Percentiles rank a stretch among this genome's conserved stretches.
These are phyloP conservation scores for Macrostomum lignano DNA, from an alignment of 1,140 invertebrate species.

Conservation along the genomic window DNA sequence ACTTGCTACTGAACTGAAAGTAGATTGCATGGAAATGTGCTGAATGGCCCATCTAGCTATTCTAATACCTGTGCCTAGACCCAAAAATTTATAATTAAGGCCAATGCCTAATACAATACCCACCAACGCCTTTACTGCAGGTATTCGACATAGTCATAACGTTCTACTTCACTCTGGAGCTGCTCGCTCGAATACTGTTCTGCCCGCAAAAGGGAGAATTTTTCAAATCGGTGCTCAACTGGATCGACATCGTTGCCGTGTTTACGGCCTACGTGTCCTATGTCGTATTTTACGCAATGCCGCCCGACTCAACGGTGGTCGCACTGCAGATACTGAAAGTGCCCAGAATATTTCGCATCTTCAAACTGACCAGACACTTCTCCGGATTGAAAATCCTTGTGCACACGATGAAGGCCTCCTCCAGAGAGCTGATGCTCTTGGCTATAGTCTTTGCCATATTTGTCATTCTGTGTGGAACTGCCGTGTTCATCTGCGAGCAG, in stretches of 20 bases:
- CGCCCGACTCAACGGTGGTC: background rate
- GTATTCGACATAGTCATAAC: constrained; percentile 29
- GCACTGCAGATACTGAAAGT: constrained; percentile 7
- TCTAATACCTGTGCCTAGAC: too few relatives aligned
- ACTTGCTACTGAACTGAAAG: too few relatives aligned
- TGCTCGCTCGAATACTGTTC: constrained; percentile 13
- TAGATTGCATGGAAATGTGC: too few relatives aligned
- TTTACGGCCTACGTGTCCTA: constrained; percentile 97
- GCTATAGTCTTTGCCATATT: constrained; percentile 59
- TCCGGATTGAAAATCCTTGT: constrained; percentile 8
- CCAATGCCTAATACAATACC: too few relatives aligned
- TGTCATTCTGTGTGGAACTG: constrained; percentile 8
- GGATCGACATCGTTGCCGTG: constrained; percentile 88
- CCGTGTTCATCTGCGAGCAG: constrained; percentile 8
- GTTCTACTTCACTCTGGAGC: constrained; percentile 23
- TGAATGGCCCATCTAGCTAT: too few relatives aligned
- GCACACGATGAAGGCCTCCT: constrained; percentile 73
- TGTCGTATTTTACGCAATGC: constrained; percentile 29
- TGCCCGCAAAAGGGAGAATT: constrained; percentile 27
- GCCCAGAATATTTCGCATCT: constrained; percentile 8
- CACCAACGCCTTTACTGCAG: too few relatives aligned
- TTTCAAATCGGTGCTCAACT: constrained; percentile 61
- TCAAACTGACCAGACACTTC: constrained; percentile 9
- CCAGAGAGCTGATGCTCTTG: constrained; percentile 82
- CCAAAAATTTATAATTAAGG: too few relatives aligned